Conservation (phyloP, 2,113 vertebrate genomes). For the Prochilodus magdalenae region DNA sequence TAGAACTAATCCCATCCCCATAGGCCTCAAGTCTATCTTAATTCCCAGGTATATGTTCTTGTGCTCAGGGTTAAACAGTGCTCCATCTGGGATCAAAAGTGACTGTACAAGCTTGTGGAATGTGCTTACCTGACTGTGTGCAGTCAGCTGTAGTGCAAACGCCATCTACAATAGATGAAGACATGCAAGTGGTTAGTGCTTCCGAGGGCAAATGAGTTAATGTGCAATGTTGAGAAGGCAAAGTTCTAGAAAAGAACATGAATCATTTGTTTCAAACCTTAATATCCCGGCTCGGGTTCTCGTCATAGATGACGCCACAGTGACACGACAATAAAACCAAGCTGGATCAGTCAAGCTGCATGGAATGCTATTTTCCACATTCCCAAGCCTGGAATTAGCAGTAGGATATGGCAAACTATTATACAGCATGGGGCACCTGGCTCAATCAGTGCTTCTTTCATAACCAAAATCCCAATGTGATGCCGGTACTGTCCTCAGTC, state of each 20-base stretch:
- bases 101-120: not conserved
- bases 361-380: not conserved
- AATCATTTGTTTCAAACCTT: not conserved
- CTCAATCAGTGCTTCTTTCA: not conserved
- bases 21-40: not conserved
- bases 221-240: constrained; percentile 14
- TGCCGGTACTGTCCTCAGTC: not conserved
- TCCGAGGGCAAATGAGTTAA: constrained; percentile 7
- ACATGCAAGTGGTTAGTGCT: constrained; percentile 51
- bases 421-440: not conserved
- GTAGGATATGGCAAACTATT: not conserved
- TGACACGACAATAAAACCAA: not conserved
- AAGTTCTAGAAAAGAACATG: constrained; percentile 1
- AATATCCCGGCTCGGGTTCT: not conserved
- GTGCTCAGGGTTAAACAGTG: not conserved
- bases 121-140: constrained; percentile 89
- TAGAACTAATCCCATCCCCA: not conserved
- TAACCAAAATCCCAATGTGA: not conserved
- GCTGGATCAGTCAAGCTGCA: too few relatives aligned
- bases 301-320: not conserved
- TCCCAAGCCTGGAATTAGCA: not conserved
- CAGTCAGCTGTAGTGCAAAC: constrained; percentile 92
- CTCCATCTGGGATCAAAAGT: not conserved
- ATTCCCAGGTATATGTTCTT: not conserved
- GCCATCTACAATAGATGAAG: constrained; percentile 80